Evolutionary conservation across 2,888 invertebrate genomes (phyloP), one percentile per base, ranked within the genome.

Genomic region (Lithophane semibrunnea): DNA sequence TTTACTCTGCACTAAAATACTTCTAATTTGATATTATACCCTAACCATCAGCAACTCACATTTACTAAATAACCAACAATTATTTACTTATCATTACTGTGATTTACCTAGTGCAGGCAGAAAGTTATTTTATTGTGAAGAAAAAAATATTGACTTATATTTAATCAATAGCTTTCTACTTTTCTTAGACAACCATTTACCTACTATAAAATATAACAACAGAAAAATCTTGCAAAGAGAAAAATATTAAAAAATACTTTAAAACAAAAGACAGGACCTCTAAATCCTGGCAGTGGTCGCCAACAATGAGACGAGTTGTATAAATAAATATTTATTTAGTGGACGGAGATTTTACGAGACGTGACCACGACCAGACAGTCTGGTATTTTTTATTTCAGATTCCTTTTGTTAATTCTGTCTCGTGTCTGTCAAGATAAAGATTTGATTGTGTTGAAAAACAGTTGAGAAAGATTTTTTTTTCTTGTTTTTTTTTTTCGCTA

Each of bases 271-370:
- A 3, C n/a, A 52, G 21, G 21, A n/a, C 29, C 12, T 1, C 29
- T 18, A 42, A 21, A 42, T 9, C 47, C 52, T 7, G 7, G 21
- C 5, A 52, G 63, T 63, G 60, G 56, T 49, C 60, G 47, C 42
- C 52, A 69, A 81, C 81, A 65, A 69, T 61, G 56, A 56, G 24
- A 49, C 12, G 54, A 64, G 21, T 42, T 71, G 37, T 73, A 37
- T 56, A 65, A 37, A 77, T 77, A 79, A 74, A 72, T 66, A 82
- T 81, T 72, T 68, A 58, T 81, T 81, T 74, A 52, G 5, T 42
- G 3, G 29, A 58, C n/a, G 29, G 49, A 18, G 56, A 16, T 63
- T 66, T 63, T 10, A 29, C 12, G n/a, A 69, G 21, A 82, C 82
- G 66, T 78, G 73, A 78, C 82, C 73, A 63, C n/a, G 21, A 21